phyloP scores from a whole-genome alignment of 2,888 invertebrate species.

The Sphecodes monilicornis region DNA sequence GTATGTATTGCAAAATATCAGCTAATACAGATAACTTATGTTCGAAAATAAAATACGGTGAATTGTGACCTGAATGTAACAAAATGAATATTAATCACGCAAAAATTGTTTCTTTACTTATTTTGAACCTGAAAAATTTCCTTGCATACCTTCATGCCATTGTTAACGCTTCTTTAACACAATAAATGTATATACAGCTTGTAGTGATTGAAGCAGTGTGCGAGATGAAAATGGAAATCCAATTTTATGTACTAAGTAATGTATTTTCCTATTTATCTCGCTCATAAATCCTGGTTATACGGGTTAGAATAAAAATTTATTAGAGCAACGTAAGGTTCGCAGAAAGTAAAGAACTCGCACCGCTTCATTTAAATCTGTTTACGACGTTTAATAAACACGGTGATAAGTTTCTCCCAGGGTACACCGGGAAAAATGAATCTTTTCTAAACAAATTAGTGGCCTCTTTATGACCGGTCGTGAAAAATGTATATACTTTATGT shows the following conservation, averaged over 20 bases:
- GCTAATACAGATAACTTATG: not conserved
- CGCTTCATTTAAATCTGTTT: slow-evolving; percentile 32
- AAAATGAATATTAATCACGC: not conserved
- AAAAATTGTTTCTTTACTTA: not conserved
- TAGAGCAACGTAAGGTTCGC: not conserved
- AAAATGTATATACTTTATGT: not conserved
- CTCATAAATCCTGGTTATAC: slow-evolving; percentile 4
- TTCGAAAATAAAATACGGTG: not conserved
- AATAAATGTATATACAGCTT: not conserved
- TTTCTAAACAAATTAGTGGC: slow-evolving; percentile 36
- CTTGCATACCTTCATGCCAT: not conserved
- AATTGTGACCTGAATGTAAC: not conserved
- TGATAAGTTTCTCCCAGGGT: slow-evolving; percentile 10
- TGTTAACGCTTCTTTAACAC: too few relatives aligned
- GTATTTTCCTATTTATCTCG: slow-evolving; percentile 17
- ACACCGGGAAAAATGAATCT: not conserved
- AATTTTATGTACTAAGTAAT: not conserved
- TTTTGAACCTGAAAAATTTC: not conserved
- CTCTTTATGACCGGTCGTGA: slow-evolving; percentile 14
- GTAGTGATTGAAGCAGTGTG: not conserved
- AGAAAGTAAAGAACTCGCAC: not conserved
- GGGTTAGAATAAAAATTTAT: slow-evolving; percentile 20
- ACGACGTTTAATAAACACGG: slow-evolving; percentile 24
- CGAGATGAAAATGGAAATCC: slow-evolving; percentile 24
- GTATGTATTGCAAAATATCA: not conserved